Evolutionary conservation across 2,797 vertebrate genomes (phyloP), one percentile per base, ranked within the genome.

Genomic region (Macropus fuliginosus): DNA sequence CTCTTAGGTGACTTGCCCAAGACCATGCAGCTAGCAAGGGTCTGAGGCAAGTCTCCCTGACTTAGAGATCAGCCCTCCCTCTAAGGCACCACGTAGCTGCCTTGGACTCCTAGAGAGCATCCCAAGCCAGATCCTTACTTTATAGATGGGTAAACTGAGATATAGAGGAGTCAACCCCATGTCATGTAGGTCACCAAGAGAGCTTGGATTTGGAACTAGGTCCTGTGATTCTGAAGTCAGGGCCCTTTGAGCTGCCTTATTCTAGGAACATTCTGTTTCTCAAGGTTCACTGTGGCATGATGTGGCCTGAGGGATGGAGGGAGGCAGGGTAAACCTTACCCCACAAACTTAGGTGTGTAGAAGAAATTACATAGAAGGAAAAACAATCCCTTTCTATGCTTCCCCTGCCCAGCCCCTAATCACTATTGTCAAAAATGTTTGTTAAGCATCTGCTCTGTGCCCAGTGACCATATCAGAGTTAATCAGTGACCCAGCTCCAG

Each of bases 321-420:
- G 74, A 56, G 10, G 54, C 62, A 10, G 54, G n/a, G 34, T 95
- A 2, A 62, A n/a, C 14, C 8, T 66, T 34, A n/a, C 0, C n/a
- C 34, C 1, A 14, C 2, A 34, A 40, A 40, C 62, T 66, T 16
- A 18, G 18, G 1, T 4, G 12, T 16, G 27, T 40, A 56, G n/a
- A 11, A 66, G 0, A 0, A 5, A 54, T 12, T 91, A 0, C 16
- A 46, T 29, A 16, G 54, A 56, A 54, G 56, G 21, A 0, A 1
- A n/a, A 0, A 11, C 21, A 21, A 4, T 74, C 13, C 52, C 50
- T 54, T 46, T 91, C 34, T 29, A 2, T 74, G 6, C 0, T 14
- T 40, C 50, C 55, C 56, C 91, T 28, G 9, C 4, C 29, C 3
- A 0, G 1, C 81, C 55, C 8, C 57, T 2, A 4, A 0, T 0